Evolutionary conservation across 2,888 invertebrate species (phyloP).

Genomic region (Philonicus albiceps): DNA sequence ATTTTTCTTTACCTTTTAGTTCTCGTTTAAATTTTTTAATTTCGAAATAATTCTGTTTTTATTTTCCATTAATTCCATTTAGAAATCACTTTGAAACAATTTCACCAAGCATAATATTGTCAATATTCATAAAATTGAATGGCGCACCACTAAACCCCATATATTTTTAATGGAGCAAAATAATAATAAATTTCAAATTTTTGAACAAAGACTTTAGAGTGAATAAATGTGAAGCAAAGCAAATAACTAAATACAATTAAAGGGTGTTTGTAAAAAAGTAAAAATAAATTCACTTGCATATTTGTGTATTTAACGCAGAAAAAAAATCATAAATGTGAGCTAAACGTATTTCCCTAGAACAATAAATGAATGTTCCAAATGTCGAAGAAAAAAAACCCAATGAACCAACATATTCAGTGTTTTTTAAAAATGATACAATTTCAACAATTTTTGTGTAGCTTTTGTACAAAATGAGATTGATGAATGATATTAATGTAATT

Average conservation of each 20-base stretch:
- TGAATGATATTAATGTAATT: background rate
- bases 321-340: background rate
- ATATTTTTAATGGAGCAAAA: background rate
- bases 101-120: background rate
- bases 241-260: background rate
- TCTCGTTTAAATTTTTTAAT: too few species aligned
- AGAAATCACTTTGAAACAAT: background rate
- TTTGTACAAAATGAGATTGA: slow-evolving; percentile 12
- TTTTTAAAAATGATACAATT: background rate
- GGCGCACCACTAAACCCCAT: background rate
- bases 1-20: background rate
- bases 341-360: background rate
- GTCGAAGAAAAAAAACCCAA: background rate
- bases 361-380: slow-evolving; percentile 13
- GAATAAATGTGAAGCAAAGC: background rate
- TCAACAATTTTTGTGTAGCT: slow-evolving; percentile 1
- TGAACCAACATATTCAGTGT: slow-evolving; percentile 16
- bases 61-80: background rate
- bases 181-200: background rate
- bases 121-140: background rate
- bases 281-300: background rate
- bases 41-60: background rate
- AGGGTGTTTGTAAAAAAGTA: background rate
- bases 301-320: background rate
- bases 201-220: background rate